These are phyloP conservation scores for Anoplolepis gracilipes DNA, from an alignment of 1,140 invertebrate species.

Conservation along the genomic window DNA sequence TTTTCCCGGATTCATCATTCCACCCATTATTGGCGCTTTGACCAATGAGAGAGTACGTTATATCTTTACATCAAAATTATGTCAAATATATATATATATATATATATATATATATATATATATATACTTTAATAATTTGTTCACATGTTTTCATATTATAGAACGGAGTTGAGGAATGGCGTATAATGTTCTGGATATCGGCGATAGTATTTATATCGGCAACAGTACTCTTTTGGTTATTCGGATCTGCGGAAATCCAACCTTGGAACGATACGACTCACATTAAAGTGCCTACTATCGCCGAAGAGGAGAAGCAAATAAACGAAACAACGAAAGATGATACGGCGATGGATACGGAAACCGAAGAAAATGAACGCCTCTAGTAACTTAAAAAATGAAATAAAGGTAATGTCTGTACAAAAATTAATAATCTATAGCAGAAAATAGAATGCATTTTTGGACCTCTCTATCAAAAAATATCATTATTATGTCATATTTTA, in stretches of 20 bases:
- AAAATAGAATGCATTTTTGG: conserved; percentile 12
- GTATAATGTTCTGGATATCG: conserved; percentile 91
- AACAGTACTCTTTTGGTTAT: conserved; percentile 89
- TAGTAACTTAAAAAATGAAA: conserved; percentile 64
- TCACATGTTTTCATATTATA: conserved; percentile 81
- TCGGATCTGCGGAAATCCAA: conserved; percentile 89
- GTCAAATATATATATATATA: not conserved
- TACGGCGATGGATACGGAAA: conserved; percentile 70
- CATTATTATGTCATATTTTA: conserved; percentile 17
- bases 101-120: no score
- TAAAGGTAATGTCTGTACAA: conserved; percentile 23
- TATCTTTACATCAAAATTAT: conserved; percentile 10
- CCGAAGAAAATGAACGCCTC: conserved; percentile 79
- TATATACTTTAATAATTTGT: not conserved
- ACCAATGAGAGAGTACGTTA: conserved; percentile 88
- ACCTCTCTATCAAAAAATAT: not conserved
- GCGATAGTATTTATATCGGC: conserved; percentile 90
- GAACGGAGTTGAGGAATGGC: conserved; percentile 92
- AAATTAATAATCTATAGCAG: conserved; percentile 23
- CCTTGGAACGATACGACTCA: conserved; percentile 87
- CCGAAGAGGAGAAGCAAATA: conserved; percentile 78
- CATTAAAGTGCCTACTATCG: not conserved
- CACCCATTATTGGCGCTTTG: conserved; percentile 89
- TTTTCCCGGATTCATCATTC: conserved; percentile 91
- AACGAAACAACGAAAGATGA: conserved; percentile 64